A percentile compares a stretch with the other conserved stretches of the same genome.
phyloP scores from a whole-genome alignment of 1,140 invertebrate species.

The Hestina assimilis region DNA sequence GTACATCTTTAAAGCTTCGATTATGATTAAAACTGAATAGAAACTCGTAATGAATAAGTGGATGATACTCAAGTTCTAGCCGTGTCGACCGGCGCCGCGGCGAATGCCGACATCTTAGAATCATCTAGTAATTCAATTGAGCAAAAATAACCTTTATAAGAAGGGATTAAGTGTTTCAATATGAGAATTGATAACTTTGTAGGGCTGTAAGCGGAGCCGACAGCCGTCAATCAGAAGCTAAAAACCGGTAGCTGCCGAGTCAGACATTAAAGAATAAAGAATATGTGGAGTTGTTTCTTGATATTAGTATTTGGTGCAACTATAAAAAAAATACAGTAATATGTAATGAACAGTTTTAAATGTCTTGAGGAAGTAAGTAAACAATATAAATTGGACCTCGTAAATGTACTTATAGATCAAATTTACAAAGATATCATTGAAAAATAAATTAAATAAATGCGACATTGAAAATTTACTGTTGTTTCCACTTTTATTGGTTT shows the following conservation, averaged over 20 bases:
- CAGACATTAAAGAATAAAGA: constrained; percentile 68
- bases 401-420: not conserved
- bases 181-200: constrained; percentile 36
- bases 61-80: constrained; percentile 74
- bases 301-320: not conserved
- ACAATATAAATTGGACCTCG: not conserved
- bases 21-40: constrained; percentile 72
- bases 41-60: constrained; percentile 69
- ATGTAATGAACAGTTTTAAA: not conserved
- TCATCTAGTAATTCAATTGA: not conserved
- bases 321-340: not conserved
- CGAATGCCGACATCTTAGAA: constrained; percentile 48
- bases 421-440: not conserved
- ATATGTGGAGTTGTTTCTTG: constrained; percentile 45
- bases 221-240: constrained; percentile 76
- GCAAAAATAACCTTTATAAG: constrained; percentile 35
- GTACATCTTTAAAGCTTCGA: constrained; percentile 32
- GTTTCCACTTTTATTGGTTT: not conserved
- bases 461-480: not conserved
- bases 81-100: constrained; percentile 67
- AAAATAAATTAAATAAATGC: not conserved
- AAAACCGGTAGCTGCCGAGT: constrained; percentile 74
- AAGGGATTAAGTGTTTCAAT: constrained; percentile 21
- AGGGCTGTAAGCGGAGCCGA: constrained; percentile 64
- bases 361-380: not conserved